These are phyloP conservation scores for Sarcophaga bullata DNA, from an alignment of 1,140 invertebrate genomes.

Conservation along the genomic window DNA sequence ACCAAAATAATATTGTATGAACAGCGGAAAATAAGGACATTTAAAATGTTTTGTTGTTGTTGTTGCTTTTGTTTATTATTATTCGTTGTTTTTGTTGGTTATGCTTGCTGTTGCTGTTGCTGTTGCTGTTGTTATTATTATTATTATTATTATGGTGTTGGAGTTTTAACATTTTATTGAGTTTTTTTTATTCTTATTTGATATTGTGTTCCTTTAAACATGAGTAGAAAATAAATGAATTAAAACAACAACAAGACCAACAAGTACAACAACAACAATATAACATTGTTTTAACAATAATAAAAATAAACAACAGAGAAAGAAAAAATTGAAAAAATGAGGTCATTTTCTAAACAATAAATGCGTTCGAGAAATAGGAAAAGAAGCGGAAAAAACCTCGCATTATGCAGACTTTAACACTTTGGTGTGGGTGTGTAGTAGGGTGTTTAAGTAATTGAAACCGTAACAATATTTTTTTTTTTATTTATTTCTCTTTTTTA, in stretches of 20 bases:
- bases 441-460: background rate
- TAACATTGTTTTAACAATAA: no score
- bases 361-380: background rate
- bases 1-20: background rate
- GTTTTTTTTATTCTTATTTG: no score
- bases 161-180: background rate
- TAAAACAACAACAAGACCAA: no score
- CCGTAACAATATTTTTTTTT: background rate
- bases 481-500: background rate
- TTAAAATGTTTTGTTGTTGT: background rate
- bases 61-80: background rate
- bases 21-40: constrained; percentile 11
- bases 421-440: background rate
- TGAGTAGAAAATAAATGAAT: no score
- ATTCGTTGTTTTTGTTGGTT: no score
- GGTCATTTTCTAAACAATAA: constrained; percentile 12
- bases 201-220: no score
- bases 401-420: background rate
- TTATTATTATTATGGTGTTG: background rate
- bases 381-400: background rate
- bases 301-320: no score
- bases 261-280: no score
- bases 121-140: background rate
- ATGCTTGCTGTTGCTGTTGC: background rate
- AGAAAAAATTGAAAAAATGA: background rate